Evolutionary conservation across 2,888 invertebrate genomes (phyloP).

Genomic region (Temnothorax unifasciatus): DNA sequence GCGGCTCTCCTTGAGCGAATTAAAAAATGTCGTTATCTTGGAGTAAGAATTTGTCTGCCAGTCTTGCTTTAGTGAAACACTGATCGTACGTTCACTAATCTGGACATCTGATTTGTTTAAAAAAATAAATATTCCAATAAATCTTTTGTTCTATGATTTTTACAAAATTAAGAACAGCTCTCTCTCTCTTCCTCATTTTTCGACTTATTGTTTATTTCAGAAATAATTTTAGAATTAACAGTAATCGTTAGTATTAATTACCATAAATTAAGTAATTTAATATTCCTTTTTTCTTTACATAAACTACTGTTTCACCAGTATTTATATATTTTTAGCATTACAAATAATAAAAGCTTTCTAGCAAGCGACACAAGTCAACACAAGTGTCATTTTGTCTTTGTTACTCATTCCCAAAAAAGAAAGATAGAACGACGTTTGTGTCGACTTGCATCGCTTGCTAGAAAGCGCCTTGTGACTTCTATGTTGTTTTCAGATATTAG

Average conservation of each 20-base stretch:
- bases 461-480: too few species aligned
- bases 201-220: neutral
- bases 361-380: too few species aligned
- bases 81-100: neutral
- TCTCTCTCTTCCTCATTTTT: neutral
- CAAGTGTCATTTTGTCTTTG: too few species aligned
- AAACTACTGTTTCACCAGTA: too few species aligned
- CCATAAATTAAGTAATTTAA: neutral
- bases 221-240: neutral
- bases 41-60: conserved; percentile 20
- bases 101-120: neutral
- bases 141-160: conserved; percentile 2
- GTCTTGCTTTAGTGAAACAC: neutral
- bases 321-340: too few species aligned
- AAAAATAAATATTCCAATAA: neutral
- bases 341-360: too few species aligned
- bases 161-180: neutral
- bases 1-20: conserved; percentile 31
- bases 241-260: neutral
- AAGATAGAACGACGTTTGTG: too few species aligned
- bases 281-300: too few species aligned
- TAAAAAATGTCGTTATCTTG: conserved; percentile 24
- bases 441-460: too few species aligned
- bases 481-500: too few species aligned
- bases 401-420: too few species aligned